phyloP scores from a whole-genome alignment of 2,888 invertebrate genomes.

The Meta bourneti region DNA sequence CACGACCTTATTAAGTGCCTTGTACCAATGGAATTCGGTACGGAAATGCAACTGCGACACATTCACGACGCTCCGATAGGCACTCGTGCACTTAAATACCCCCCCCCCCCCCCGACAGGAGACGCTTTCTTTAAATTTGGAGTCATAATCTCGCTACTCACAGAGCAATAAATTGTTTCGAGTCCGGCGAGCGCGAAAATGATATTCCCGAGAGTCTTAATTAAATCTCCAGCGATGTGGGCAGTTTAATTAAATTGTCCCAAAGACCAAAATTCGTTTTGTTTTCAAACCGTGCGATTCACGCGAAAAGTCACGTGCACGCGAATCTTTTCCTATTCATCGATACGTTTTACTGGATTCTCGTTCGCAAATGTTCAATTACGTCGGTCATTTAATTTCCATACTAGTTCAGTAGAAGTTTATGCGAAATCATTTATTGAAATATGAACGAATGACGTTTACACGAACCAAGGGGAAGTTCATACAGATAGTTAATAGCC shows the following conservation, averaged over 20 bases:
- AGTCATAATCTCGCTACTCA: not conserved
- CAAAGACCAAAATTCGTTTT: not conserved
- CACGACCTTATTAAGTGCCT: not conserved
- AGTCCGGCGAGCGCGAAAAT: not conserved
- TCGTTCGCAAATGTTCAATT: too few species aligned
- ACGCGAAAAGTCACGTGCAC: too few species aligned
- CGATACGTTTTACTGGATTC: too few species aligned
- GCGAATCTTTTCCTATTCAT: too few species aligned
- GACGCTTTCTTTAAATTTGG: not conserved
- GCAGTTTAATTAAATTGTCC: conserved; percentile 32
- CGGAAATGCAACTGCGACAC: too few species aligned
- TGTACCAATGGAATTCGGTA: not conserved
- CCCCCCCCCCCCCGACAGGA: not conserved
- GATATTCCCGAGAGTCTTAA: conserved; percentile 18
- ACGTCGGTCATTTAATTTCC: too few species aligned
- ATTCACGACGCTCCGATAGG: not conserved
- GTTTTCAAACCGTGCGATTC: not conserved
- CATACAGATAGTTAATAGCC: too few species aligned
- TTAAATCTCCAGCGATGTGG: not conserved
- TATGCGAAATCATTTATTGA: too few species aligned
- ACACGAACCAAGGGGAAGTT: too few species aligned
- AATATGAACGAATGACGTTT: too few species aligned
- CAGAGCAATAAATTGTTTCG: not conserved
- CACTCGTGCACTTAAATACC: too few species aligned
- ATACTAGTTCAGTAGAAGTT: too few species aligned